These are phyloP conservation scores for Propithecus deckenii DNA, from an alignment of 2,797 vertebrate genomes.

Conservation along the genomic window DNA sequence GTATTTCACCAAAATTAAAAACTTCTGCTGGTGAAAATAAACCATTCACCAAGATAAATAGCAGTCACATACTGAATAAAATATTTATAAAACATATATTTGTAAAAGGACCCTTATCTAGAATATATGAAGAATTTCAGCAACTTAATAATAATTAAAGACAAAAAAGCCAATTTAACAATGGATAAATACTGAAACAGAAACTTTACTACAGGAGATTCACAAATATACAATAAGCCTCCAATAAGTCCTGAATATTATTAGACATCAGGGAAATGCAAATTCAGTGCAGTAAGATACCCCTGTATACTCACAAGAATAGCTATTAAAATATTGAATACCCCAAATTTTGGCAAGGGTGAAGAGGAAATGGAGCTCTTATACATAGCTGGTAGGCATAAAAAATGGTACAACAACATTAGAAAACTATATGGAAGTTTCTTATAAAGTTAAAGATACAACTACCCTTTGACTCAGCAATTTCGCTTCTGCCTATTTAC, in stretches of 20 bases:
- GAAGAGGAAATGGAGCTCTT: background rate
- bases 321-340: background rate
- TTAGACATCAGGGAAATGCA: background rate
- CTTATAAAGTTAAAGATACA: background rate
- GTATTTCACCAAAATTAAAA: background rate
- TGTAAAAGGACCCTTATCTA: background rate
- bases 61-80: background rate
- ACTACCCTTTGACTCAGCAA: background rate
- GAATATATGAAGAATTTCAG: constrained; percentile 3
- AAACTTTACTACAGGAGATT: background rate
- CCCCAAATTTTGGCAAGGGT: background rate
- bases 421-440: background rate
- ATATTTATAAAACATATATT: background rate
- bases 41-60: background rate
- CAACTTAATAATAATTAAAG: constrained; percentile 3
- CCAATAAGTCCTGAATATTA: background rate
- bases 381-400: background rate
- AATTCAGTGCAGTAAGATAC: background rate
- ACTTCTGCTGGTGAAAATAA: background rate
- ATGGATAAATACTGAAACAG: background rate
- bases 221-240: background rate
- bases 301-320: background rate
- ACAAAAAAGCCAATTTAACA: background rate
- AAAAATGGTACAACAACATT: background rate
- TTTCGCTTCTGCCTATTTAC: background rate